Evolutionary conservation across 2,888 invertebrate genomes (phyloP).

Genomic region (Macropis europaea): DNA sequence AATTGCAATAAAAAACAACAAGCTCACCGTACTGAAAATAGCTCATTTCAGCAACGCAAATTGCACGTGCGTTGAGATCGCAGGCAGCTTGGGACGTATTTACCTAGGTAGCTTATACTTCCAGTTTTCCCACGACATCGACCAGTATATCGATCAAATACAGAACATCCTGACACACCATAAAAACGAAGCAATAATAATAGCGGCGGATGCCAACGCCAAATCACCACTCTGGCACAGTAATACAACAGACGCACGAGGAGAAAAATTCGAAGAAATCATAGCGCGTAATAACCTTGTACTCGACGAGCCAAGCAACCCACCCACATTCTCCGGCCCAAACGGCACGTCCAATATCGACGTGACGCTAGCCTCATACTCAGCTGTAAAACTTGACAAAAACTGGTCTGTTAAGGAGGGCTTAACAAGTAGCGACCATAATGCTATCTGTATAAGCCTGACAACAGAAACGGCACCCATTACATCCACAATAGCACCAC

Average conservation of each 20-base stretch:
- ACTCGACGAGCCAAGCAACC: not conserved
- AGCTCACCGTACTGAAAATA: not conserved
- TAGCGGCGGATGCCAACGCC: not conserved
- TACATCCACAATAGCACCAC: not conserved
- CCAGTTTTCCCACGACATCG: not conserved
- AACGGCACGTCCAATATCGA: not conserved
- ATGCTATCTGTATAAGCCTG: not conserved
- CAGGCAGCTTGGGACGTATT: not conserved
- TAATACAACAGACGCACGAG: not conserved
- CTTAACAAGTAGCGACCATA: conserved; percentile 2
- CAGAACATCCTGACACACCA: not conserved
- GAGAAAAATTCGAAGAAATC: not conserved
- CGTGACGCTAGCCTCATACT: not conserved
- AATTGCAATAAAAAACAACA: not conserved
- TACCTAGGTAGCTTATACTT: not conserved
- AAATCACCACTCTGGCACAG: not conserved
- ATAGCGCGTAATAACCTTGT: not conserved
- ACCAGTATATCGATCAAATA: not conserved
- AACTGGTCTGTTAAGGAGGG: not conserved
- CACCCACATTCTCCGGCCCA: not conserved
- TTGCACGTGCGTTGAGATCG: not conserved
- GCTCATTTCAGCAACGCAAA: not conserved
- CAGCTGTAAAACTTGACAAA: not conserved
- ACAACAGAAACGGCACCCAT: too few species aligned
- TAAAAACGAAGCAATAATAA: not conserved